Conservation (phyloP, 2,797 vertebrate species). For the Falco peregrinus region DNA sequence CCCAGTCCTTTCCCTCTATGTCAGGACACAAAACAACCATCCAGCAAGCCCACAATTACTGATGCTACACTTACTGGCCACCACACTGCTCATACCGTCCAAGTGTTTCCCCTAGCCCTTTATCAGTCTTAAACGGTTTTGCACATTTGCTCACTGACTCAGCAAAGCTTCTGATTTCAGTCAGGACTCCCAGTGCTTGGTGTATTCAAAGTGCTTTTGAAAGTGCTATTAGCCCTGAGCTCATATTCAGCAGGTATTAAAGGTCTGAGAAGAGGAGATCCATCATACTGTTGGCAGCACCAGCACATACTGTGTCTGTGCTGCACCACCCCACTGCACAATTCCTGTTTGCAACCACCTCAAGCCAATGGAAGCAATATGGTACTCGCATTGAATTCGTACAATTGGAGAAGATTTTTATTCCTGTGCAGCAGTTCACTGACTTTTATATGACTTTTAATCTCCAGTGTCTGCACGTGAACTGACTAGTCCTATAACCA, state of each 20-base stretch:
- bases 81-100: neutral
- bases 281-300: neutral
- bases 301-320: neutral
- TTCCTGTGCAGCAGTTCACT: neutral
- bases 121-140: neutral
- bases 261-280: neutral
- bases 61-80: neutral
- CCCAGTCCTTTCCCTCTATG: neutral
- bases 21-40: neutral
- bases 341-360: neutral
- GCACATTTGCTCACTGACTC: rapidly evolving
- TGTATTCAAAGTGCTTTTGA: neutral
- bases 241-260: neutral
- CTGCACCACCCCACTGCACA: neutral
- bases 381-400: neutral
- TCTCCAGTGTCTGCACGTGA: neutral
- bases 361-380: rapidly evolving
- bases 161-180: neutral
- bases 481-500: neutral
- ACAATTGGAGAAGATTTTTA: neutral
- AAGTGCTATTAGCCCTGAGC: neutral
- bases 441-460: neutral
- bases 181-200: neutral
- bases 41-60: neutral
- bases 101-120: rapidly evolving